phyloP scores from a whole-genome alignment of 2,797 vertebrate genomes.

The Manis crassicaudata region DNA sequence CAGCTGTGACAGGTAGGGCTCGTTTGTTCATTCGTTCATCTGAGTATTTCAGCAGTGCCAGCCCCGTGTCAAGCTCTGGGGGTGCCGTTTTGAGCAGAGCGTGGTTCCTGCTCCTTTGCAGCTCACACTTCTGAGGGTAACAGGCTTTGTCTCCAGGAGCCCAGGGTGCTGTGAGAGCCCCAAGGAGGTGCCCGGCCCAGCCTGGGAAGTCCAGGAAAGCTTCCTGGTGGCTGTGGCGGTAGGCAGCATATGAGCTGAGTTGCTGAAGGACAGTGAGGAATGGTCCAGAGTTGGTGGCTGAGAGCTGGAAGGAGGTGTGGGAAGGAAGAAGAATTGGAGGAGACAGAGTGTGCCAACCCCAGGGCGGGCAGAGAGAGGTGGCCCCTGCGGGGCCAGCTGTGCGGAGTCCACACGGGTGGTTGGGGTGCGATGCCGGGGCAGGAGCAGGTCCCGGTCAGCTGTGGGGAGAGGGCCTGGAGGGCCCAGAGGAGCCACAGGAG shows the following conservation, averaged over 20 bases:
- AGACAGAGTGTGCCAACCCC: neutral
- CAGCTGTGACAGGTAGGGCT: neutral
- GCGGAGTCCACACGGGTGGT: no score
- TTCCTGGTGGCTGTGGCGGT: neutral
- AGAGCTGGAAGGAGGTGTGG: neutral
- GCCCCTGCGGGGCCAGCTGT: neutral
- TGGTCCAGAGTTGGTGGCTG: neutral
- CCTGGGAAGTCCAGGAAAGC: neutral
- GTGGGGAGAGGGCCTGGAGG: neutral
- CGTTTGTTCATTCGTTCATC: neutral
- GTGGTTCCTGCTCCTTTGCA: neutral
- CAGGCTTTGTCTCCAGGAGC: neutral
- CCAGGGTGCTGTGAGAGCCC: neutral
- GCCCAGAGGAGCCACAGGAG: neutral
- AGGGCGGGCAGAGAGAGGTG: neutral
- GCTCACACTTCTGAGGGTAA: accelerated
- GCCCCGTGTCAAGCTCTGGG: neutral
- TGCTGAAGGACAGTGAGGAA: neutral
- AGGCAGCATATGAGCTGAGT: neutral
- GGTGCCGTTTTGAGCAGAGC: neutral
- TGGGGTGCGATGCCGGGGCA: neutral
- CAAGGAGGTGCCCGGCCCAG: neutral
- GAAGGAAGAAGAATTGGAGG: no score
- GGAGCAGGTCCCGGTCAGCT: neutral
- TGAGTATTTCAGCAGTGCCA: neutral